Percentiles rank a stretch among this genome's conserved stretches.
phyloP scores from a whole-genome alignment of 2,113 vertebrate genomes.

The Etheostoma spectabile region DNA sequence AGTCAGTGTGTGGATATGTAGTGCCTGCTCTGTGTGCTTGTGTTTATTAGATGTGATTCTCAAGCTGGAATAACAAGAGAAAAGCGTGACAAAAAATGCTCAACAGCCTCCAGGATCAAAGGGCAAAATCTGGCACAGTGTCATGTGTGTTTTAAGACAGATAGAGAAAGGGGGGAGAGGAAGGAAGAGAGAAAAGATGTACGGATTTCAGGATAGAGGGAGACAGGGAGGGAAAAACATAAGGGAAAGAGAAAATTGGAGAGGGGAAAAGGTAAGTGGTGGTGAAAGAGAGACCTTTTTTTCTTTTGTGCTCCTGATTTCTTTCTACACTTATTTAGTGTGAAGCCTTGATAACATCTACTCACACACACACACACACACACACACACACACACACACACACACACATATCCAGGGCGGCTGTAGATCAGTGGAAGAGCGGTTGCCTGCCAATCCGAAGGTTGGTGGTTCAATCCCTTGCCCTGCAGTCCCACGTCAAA shows the following conservation, averaged over 20 bases:
- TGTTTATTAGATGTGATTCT: conserved; percentile 69
- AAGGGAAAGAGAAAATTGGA: conserved; percentile 26
- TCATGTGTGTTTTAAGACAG: conserved; percentile 68
- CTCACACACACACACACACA: neutral
- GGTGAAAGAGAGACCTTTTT: conserved; percentile 35
- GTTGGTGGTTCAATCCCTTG: too few species aligned
- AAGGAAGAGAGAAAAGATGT: conserved; percentile 33
- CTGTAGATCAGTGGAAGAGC: too few species aligned
- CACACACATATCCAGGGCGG: neutral
- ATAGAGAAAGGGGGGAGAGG: conserved; percentile 21
- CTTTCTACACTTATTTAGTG: conserved; percentile 31
- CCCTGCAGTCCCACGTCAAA: too few species aligned
- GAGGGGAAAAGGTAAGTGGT: conserved; percentile 33
- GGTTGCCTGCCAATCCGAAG: too few species aligned
- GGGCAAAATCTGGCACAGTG: conserved; percentile 67
- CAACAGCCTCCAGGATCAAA: conserved; percentile 67
- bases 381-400: conserved; percentile 1
- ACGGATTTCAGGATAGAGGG: conserved; percentile 24
- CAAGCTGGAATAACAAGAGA: conserved; percentile 41
- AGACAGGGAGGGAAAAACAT: conserved; percentile 33
- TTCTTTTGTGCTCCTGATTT: conserved; percentile 43
- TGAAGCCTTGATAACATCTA: conserved; percentile 46
- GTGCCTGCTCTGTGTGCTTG: conserved; percentile 35
- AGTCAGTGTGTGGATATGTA: conserved; percentile 21
- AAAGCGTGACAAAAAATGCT: conserved; percentile 52